These are phyloP conservation scores for Labeo calbasu DNA, from an alignment of 2,797 vertebrate species.

Conservation along the genomic window DNA sequence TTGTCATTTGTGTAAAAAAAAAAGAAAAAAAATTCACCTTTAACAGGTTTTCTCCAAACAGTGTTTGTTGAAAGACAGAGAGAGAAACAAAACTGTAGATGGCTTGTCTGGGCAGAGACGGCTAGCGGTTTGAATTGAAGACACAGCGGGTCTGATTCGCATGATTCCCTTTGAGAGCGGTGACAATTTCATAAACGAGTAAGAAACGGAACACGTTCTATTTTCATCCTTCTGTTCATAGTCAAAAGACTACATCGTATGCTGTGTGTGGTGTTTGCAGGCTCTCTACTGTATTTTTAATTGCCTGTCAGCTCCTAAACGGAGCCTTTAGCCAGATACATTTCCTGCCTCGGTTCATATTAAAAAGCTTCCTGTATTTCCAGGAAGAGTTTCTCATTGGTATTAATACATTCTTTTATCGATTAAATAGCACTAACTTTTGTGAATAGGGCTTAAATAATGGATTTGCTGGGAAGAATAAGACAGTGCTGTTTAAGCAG, in stretches of 20 bases:
- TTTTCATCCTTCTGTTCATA: constrained; percentile 62
- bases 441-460: background rate
- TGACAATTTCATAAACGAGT: constrained; percentile 60
- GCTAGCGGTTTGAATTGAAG: background rate
- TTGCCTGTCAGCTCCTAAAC: constrained; percentile 60
- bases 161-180: constrained; percentile 19
- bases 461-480: background rate
- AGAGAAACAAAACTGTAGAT: background rate
- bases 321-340: constrained; percentile 16
- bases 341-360: constrained; percentile 12
- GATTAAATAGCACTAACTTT: background rate
- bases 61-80: constrained; percentile 21
- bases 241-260: constrained; percentile 60
- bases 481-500: background rate
- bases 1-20: background rate
- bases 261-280: constrained; percentile 24
- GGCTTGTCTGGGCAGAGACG: constrained; percentile 27
- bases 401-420: background rate
- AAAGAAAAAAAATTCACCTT: background rate
- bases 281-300: constrained; percentile 56
- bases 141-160: constrained; percentile 19
- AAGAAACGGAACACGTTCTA: constrained; percentile 61
- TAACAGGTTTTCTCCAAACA: background rate
- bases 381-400: background rate
- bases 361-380: background rate